phyloP scores from a whole-genome alignment of 1,140 invertebrate genomes.

The roundworm (Caenorhabditis elegans) region WBcel235 BX284604.4:7794501-7795000 shows the following conservation, averaged over 20 bases:
- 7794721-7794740: background rate
- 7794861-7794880: too few relatives aligned
- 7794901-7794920: too few relatives aligned
- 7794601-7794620: background rate
- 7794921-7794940: too few relatives aligned
- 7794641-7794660: background rate
- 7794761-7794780: background rate
- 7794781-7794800: background rate
- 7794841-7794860: too few relatives aligned
- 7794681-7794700: too few relatives aligned
- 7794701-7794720: background rate
- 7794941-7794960: too few relatives aligned
- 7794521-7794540: background rate
- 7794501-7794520: background rate
- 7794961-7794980: too few relatives aligned
- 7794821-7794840: too few relatives aligned
- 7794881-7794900: too few relatives aligned
- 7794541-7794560: background rate
- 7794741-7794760: background rate
- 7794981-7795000: background rate
- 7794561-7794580: background rate
- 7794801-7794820: too few relatives aligned
- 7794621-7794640: constrained; percentile 13
- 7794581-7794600: background rate
- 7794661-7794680: background rate